These are phyloP conservation scores for Nothocercus julius DNA, from an alignment of 2,113 vertebrate genomes.

Conservation along the genomic window DNA sequence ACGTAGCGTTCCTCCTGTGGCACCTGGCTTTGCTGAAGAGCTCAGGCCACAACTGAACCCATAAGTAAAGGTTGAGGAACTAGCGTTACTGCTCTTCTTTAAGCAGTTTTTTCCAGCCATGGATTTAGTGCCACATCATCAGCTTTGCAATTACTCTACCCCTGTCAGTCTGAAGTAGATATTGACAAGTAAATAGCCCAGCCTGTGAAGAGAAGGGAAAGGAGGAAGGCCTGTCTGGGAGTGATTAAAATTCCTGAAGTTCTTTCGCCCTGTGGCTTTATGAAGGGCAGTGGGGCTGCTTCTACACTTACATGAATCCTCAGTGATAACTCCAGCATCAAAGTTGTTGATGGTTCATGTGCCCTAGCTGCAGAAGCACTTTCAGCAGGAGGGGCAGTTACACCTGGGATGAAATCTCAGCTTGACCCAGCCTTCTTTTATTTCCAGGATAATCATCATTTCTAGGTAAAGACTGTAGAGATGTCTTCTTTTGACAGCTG, in stretches of 20 bases:
- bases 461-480: accelerated
- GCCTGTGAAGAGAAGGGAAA: neutral
- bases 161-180: neutral
- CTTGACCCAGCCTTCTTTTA: accelerated
- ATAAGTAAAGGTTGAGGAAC: neutral
- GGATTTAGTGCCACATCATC: neutral
- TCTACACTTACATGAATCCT: neutral
- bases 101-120: neutral
- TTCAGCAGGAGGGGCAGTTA: neutral
- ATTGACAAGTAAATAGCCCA: neutral
- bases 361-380: neutral
- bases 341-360: accelerated
- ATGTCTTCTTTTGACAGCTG: neutral
- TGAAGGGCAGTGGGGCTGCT: neutral
- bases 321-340: neutral
- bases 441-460: neutral
- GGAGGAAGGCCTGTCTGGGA: neutral
- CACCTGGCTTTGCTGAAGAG: neutral
- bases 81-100: neutral
- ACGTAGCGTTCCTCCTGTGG: neutral
- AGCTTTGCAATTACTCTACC: neutral
- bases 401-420: accelerated
- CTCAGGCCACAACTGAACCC: neutral
- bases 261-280: neutral
- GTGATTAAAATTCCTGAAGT: neutral